A percentile compares a stretch with the other conserved stretches of the same genome.
Conservation (phyloP, 2,888 invertebrate species). For the Aphrophora alni region DNA sequence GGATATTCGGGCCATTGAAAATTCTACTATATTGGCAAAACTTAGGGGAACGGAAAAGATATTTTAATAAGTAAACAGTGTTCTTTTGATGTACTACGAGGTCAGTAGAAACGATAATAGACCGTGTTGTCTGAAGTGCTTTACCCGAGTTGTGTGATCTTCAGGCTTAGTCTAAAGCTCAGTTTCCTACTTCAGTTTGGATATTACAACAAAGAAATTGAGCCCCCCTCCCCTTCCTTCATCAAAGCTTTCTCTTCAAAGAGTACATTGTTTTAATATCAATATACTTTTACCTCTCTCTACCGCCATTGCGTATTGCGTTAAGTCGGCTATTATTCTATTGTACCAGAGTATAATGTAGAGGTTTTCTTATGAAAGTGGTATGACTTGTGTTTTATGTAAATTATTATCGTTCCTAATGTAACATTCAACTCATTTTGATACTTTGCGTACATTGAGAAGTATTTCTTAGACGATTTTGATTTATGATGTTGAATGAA, state of each 20-base stretch:
- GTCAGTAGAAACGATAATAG: constrained; percentile 6
- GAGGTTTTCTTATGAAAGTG: neutral
- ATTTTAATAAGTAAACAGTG: constrained; percentile 6
- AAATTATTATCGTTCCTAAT: too few relatives aligned
- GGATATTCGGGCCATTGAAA: constrained; percentile 2
- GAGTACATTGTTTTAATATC: constrained; percentile 4
- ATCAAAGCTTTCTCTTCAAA: neutral
- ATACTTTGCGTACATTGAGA: too few relatives aligned
- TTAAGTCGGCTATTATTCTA: neutral
- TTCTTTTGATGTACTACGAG: neutral
- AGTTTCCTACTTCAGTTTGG: neutral
- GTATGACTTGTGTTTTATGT: neutral
- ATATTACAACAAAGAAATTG: too few relatives aligned
- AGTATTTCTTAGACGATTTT: too few relatives aligned
- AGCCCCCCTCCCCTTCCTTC: neutral
- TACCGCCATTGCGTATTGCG: neutral
- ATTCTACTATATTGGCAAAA: neutral
- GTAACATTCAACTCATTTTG: too few relatives aligned
- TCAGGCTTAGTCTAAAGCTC: neutral
- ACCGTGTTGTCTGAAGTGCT: neutral
- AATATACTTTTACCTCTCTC: neutral
- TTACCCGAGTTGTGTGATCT: neutral
- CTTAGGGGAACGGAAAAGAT: neutral
- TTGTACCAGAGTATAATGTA: neutral
- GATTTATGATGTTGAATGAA: too few relatives aligned